Percentiles rank a stretch among this genome's conserved stretches.
Evolutionary conservation across 1,140 invertebrate species (phyloP).

Genomic region (Plodia interpunctella): DNA sequence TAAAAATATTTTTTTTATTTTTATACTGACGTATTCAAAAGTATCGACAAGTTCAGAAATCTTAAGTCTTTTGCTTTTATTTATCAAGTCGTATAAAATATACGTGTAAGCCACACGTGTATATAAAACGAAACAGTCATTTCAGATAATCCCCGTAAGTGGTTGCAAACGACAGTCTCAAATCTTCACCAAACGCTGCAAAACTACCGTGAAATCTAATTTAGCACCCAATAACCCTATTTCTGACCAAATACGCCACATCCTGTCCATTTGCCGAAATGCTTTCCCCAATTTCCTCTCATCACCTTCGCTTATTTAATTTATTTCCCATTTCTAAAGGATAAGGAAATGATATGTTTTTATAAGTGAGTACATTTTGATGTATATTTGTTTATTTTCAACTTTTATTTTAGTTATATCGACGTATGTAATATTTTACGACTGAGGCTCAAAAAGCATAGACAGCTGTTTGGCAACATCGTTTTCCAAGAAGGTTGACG

Average conservation of each 20-base stretch:
- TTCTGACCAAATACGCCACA: slow-evolving; percentile 27
- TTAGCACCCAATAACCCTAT: slow-evolving; percentile 6
- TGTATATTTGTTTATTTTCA: no score
- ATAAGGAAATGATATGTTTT: slow-evolving; percentile 1
- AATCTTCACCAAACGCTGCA: neutral
- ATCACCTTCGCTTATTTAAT: slow-evolving; percentile 30
- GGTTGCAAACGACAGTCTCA: neutral
- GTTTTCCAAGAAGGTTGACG: no score
- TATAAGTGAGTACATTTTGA: neutral
- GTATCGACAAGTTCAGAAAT: no score
- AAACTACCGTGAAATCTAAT: slow-evolving; percentile 12
- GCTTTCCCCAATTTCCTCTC: slow-evolving; percentile 36
- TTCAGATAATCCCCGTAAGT: neutral
- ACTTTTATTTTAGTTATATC: no score
- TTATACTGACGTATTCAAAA: no score
- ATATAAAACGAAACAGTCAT: neutral
- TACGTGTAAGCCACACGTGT: no score
- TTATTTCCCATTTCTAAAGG: slow-evolving; percentile 21
- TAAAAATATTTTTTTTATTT: no score
- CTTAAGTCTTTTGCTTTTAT: no score
- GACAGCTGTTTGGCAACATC: no score
- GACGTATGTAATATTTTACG: no score
- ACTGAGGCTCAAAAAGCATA: no score
- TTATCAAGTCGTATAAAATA: no score
- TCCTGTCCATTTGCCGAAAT: slow-evolving; percentile 30